Evolutionary conservation across 2,888 invertebrate species (phyloP).

Genomic region (Anoplius nigerrimus): DNA sequence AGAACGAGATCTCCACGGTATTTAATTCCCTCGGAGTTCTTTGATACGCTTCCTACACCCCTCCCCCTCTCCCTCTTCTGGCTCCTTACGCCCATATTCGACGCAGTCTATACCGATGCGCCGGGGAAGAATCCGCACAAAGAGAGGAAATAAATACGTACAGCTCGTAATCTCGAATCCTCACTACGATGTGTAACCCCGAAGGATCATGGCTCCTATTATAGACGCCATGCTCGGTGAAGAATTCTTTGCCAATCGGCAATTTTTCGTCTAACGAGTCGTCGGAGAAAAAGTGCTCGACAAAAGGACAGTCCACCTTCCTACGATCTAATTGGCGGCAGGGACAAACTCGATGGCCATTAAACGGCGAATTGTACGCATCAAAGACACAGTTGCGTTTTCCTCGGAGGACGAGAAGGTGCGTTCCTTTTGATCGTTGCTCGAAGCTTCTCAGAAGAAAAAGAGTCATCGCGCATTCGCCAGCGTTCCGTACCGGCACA

Average conservation of each 20-base stretch:
- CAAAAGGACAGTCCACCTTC: background rate
- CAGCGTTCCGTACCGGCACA: too few relatives aligned
- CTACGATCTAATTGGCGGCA: too few relatives aligned
- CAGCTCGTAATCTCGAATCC: constrained; percentile 58
- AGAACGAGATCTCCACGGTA: constrained; percentile 48
- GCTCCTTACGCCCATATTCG: background rate
- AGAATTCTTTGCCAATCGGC: background rate
- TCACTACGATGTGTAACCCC: constrained; percentile 48
- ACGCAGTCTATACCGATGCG: background rate
- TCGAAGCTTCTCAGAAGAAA: background rate
- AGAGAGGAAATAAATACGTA: constrained; percentile 68
- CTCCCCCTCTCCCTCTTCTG: constrained; percentile 4
- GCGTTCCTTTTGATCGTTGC: constrained; percentile 3
- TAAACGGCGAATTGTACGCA: too few relatives aligned
- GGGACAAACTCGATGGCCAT: too few relatives aligned
- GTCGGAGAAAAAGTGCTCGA: too few relatives aligned
- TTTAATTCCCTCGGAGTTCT: constrained; percentile 56
- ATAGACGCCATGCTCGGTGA: background rate
- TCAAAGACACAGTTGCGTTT: too few relatives aligned
- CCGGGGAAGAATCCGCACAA: constrained; percentile 53
- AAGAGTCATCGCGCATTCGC: background rate
- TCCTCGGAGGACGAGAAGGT: background rate
- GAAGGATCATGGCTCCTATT: constrained; percentile 17
- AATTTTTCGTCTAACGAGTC: too few relatives aligned
- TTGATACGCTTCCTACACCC: constrained; percentile 17